Base-by-base conservation (phyloP, 2,888 invertebrate genomes). In the Cataglyphis rosenhaueri region DNA sequence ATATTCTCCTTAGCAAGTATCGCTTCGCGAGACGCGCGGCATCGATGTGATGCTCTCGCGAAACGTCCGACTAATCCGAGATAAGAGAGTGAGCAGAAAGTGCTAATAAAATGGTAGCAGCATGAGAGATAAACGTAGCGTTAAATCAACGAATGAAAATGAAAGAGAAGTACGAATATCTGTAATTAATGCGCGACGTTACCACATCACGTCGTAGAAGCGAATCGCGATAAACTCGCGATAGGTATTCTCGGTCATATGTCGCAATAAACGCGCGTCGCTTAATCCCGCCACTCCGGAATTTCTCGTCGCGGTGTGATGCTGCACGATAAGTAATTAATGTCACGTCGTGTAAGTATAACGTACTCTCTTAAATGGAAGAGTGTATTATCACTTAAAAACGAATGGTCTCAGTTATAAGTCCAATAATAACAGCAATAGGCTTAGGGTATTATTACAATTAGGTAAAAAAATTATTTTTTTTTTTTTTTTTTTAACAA, bases 141-240 rank as follows among this genome's bases (percentile, higher is more conserved):
- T 74, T 89, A 85, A 87, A 88, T 85, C 87, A 87, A 81, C 81
- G 32, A 55, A 48, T 82, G 81, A 83, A 84, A 86, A 82, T 68
- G 25, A 41, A 85, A 61, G 82, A 70, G 76, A 71, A 41, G 62
- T 84, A 75, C 86, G 85, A 86, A 88, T 89, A 89, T 89, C 89
- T 88, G 84, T 89, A 89, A 89, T 89, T 89, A 89, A 89, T 88
- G 88, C 57, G 73, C 64, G 79, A 82, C 79, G 71, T 88, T 88
- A 84, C 85, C 73, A 70, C 83, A 82, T 79, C 79, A 29, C 41
- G 8, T 68, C 55, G 70, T 15, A 62, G 29, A 70, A 48, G 48
- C 21, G 35, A 32, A 32, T 59, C 66, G 57, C 84, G 78, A 86
- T 86, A 85, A 88, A 86, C 83, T 81, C 85, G 82, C 84, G 83